Base-by-base conservation (phyloP, 2,888 invertebrate genomes). In the Selenia dentaria region DNA sequence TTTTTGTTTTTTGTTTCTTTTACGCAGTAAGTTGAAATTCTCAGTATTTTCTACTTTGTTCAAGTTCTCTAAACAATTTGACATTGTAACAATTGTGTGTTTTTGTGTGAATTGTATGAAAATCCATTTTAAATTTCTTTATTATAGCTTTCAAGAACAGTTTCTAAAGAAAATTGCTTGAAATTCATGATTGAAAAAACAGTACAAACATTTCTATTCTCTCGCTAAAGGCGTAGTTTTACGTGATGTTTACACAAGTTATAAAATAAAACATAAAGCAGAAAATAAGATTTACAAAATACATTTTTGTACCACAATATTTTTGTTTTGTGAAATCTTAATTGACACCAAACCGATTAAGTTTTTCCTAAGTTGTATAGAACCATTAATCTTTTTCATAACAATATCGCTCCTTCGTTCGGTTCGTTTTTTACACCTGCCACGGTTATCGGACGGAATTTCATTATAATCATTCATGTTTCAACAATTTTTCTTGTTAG, bases 71-170 rank as follows among this genome's bases (percentile, higher is more conserved):
- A 39, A 39, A 25, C 32, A 32, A 31, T 14, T 39, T 14, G 16
- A 14, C 8, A 22, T 18, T 24, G 38, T 8, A 31, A 29, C 29
- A 39, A 39, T 25, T 25, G 12, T 39, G 32, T 33, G 14, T 37
- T 36, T 26, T 33, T 16, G 20, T 14, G 18, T 20, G 32, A 31
- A 38, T 45, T 48, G 33, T 38, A 26, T n/a, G 16, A 27, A 36
- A 47, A 47, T 51, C 47, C 39, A 33, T 44, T 46, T 22, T 5
- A 13, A 24, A 45, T 48, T 51, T 41, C 38, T 44, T 51, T 53
- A 45, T 38, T 37, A 54, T 18, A 48, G 43, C 57, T 39, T 53
- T 57, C 52, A 53, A 46, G 28, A 51, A 39, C 54, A 58, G 55
- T 47, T 20, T 37, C 37, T 10, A 48, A 43, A 49, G 40, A 52